Base-by-base conservation (phyloP, 2,797 vertebrate genomes). In the Micromesistius poutassou region DNA sequence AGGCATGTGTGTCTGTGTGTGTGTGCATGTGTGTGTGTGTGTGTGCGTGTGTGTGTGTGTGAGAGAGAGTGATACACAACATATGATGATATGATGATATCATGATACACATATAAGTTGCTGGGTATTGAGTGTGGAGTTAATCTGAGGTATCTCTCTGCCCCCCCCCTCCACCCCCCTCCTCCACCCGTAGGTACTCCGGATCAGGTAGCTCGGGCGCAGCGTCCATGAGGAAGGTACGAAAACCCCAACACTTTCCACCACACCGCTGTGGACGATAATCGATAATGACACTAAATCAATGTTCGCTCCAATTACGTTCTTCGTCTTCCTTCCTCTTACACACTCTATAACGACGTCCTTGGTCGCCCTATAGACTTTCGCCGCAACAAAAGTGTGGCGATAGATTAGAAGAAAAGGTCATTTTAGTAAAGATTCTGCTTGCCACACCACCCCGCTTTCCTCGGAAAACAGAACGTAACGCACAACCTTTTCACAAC, bases 161-260 rank as follows among this genome's bases (percentile, higher is more conserved):
- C 72, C 72, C 46, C n/a, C 78, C 75, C 75, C 68, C 72, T 75
- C 55, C 36, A 2, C 71, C 55, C 83, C n/a, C 78, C 75, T 76
- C 68, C 72, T 75, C 55, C 36, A 2, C 71, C 55, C 83, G 74
- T 80, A 93, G 93, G 79, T 93, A 93, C 84, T 92, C 91, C 0
- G 91, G 91, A 71, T 91, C 92, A 81, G 91, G 91, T 40, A 91
- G 91, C 86, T 91, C 92, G 78, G 91, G 91, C 83, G 93, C 86
- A 0, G 90, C 91, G 50, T 93, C 93, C 74, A 93, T 92, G 91
- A 92, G 91, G 83, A 93, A 93, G 91, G 93, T 93, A 86, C 72
- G 80, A 25, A 22, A 66, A 77, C 42, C 50, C 30, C 62, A 5
- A 7, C 5, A 19, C 16, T 10, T 25, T 13, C 4, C 1, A 30